Evolutionary conservation across 92 coral and sea anemone species (phyloP), one percentile per base, ranked within the genome.

Genomic region (Porites cylindrica): DNA sequence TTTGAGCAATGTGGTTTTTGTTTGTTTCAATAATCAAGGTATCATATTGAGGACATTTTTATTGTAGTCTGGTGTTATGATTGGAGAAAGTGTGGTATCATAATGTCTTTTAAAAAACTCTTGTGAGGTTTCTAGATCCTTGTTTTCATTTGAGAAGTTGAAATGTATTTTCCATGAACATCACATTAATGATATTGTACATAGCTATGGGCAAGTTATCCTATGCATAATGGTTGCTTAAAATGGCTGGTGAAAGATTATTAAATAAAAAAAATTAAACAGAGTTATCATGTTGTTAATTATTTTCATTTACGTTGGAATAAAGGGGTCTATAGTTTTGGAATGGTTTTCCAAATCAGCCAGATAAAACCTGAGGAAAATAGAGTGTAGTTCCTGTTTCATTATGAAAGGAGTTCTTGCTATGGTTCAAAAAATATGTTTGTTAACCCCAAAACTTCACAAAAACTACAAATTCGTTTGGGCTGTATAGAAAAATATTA

Each of bases 221-320:
- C 75, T 38, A 69, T 53, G 86, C 69, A 56, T 63, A 81, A 66
- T 52, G 23, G 61, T 69, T 26, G 38, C 65, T 56, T 53, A 23
- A 76, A 43, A 38, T 51, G 66, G 61, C 7, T 18, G 85, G 77
- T 81, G 76, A 81, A 68, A 56, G 67, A 52, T 70, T 68, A 29
- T 68, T 53, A n/a, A 67, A 75, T 47, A 32, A 77, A 75, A 83
- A 21, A 75, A 51, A 23, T 32, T 10, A 43, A 51, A 32, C 59
- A 76, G 47, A n/a, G 19, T 6, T 3, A 10, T 54, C 21, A 12
- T 79, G 60, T 79, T 76, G n/a, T 76, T 76, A 21, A 75, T 21
- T 75, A 51, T 76, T 2, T 50, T 17, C 10, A 3, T 76, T 56
- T 75, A 8, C 54, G 2, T 53, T 56, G 77, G 6, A 12, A 38